Conservation (phyloP, 1,140 invertebrate genomes). For the Panulirus ornatus region DNA sequence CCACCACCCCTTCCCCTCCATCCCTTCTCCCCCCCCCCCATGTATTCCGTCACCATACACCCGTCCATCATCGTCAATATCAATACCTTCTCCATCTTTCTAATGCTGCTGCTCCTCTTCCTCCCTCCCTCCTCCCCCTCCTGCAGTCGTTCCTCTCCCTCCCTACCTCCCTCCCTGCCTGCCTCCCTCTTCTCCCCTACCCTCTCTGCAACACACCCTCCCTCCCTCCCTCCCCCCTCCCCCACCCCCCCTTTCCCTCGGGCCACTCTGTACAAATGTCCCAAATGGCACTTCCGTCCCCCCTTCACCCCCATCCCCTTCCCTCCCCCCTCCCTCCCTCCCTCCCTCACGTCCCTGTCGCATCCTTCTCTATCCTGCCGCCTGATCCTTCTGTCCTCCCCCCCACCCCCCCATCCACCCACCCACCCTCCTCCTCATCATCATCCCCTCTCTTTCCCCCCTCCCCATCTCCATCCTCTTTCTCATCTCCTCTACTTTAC, state of each 20-base stretch:
- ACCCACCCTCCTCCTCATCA: background rate
- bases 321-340: background rate
- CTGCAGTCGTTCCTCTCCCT: background rate
- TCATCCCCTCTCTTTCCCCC: background rate
- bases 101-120: background rate
- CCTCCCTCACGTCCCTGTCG: background rate
- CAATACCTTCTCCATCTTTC: background rate
- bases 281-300: background rate
- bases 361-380: background rate
- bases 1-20: background rate
- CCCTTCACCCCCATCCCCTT: background rate
- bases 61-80: no score
- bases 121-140: background rate
- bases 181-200: no score
- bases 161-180: background rate
- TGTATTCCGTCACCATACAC: no score
- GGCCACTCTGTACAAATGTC: background rate
- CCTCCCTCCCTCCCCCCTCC: background rate
- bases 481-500: background rate
- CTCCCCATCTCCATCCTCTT: background rate
- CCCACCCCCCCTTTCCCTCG: background rate
- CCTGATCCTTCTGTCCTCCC: background rate
- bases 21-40: no score
- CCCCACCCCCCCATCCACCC: conserved; percentile 6
- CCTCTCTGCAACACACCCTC: background rate